A percentile compares a stretch with the other conserved stretches of the same genome.
phyloP scores from a whole-genome alignment of 1,140 invertebrate species.

The Medauroidea extradentata region DNA sequence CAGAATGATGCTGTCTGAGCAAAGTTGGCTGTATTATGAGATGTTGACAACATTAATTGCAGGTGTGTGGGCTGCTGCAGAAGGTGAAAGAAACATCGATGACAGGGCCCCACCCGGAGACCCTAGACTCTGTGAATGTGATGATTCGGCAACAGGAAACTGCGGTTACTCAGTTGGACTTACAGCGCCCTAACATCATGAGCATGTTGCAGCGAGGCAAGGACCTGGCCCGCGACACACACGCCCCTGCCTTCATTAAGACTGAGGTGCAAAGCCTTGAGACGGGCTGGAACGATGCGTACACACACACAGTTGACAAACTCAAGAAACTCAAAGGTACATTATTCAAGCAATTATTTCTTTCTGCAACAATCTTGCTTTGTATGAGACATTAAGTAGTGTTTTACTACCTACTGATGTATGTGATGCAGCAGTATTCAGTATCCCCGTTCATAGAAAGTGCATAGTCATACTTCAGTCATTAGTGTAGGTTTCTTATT shows the following conservation, averaged over 20 bases:
- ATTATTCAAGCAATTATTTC: too few relatives aligned
- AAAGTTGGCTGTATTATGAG: too few relatives aligned
- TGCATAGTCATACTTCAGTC: too few relatives aligned
- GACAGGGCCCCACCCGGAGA: constrained; percentile 60
- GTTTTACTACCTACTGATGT: too few relatives aligned
- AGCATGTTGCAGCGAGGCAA: constrained; percentile 87
- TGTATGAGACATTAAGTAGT: too few relatives aligned
- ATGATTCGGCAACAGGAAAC: constrained; percentile 74
- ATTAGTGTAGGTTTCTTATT: too few relatives aligned
- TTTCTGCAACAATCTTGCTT: too few relatives aligned
- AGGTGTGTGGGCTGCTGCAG: constrained; percentile 60
- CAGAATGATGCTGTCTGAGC: too few relatives aligned
- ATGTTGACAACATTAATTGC: background rate
- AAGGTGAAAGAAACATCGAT: constrained; percentile 65
- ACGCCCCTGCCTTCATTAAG: constrained; percentile 80
- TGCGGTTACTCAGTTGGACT: constrained; percentile 75
- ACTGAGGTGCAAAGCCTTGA: constrained; percentile 80
- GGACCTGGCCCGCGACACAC: constrained; percentile 71
- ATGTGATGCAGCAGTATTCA: too few relatives aligned
- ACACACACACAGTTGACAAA: constrained; percentile 76
- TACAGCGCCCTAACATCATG: constrained; percentile 80
- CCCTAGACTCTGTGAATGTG: constrained; percentile 66
- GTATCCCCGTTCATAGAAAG: too few relatives aligned
- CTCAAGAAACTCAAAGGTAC: constrained; percentile 74
- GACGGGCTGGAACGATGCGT: constrained; percentile 81